These are phyloP conservation scores for Sprattus sprattus DNA, from an alignment of 2,113 vertebrate genomes.

Conservation along the genomic window DNA sequence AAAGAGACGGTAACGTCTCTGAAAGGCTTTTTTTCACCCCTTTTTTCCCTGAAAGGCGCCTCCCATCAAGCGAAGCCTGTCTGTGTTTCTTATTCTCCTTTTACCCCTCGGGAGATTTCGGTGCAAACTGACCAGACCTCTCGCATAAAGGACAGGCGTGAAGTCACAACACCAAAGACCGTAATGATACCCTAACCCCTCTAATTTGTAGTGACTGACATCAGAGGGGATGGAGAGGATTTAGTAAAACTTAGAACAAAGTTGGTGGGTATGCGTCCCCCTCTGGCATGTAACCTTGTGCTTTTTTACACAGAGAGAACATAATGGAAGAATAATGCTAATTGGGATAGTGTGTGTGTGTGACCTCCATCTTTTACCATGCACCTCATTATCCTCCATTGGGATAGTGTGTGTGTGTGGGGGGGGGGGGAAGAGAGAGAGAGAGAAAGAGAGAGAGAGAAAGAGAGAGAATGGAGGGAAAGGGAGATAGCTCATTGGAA, in stretches of 20 bases:
- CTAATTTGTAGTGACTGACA: neutral
- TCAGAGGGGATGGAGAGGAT: neutral
- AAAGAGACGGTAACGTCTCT: neutral
- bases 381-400: no score
- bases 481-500: slow-evolving; percentile 46
- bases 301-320: slow-evolving; percentile 5
- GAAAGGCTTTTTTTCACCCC: neutral
- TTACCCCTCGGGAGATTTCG: neutral
- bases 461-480: neutral
- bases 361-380: no score
- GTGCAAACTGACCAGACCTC: neutral
- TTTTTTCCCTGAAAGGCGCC: no score
- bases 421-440: neutral
- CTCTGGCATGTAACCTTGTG: slow-evolving; percentile 1
- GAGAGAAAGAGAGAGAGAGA: slow-evolving; percentile 28
- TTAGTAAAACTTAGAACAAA: neutral
- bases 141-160: neutral
- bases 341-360: neutral
- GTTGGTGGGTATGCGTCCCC: neutral
- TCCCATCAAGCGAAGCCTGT: neutral
- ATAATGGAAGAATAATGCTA: neutral
- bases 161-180: neutral
- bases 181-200: neutral
- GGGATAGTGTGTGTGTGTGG: neutral
- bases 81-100: neutral